phyloP scores from a whole-genome alignment of 2,113 vertebrate genomes.

The Perca flavescens region DNA sequence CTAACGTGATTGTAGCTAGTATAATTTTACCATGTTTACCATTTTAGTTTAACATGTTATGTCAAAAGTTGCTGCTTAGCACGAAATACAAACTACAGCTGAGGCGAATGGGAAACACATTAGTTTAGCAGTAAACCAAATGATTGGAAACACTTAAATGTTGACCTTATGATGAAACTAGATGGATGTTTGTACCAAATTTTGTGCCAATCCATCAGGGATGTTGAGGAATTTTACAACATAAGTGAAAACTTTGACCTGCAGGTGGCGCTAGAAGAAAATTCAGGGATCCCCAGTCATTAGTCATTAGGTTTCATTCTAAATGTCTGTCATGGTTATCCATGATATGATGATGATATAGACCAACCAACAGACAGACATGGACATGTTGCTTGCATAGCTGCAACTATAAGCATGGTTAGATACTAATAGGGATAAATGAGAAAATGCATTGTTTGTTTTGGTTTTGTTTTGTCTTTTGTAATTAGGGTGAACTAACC shows the following conservation, averaged over 20 bases:
- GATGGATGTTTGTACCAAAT: not conserved
- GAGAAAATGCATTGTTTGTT: too few species aligned
- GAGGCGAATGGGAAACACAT: too few species aligned
- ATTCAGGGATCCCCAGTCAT: too few species aligned
- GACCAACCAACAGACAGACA: not conserved
- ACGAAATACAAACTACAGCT: not conserved
- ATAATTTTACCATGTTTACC: not conserved
- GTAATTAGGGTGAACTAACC: too few species aligned
- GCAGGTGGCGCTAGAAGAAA: too few species aligned
- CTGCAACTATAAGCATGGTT: too few species aligned
- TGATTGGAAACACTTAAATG: too few species aligned
- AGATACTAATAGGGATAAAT: too few species aligned
- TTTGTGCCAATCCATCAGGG: not conserved
- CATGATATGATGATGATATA: not conserved
- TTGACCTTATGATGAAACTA: not conserved
- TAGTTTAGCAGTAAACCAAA: too few species aligned
- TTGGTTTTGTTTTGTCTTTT: too few species aligned
- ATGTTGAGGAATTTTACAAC: not conserved
- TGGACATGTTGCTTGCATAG: too few species aligned
- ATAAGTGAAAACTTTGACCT: not conserved
- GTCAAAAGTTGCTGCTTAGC: not conserved
- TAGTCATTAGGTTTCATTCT: not conserved
- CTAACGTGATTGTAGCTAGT: not conserved
- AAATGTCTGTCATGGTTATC: not conserved
- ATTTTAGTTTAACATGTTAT: not conserved